Evolutionary conservation across 2,888 invertebrate species (phyloP).

Genomic region (Chromoteleia sp.): DNA sequence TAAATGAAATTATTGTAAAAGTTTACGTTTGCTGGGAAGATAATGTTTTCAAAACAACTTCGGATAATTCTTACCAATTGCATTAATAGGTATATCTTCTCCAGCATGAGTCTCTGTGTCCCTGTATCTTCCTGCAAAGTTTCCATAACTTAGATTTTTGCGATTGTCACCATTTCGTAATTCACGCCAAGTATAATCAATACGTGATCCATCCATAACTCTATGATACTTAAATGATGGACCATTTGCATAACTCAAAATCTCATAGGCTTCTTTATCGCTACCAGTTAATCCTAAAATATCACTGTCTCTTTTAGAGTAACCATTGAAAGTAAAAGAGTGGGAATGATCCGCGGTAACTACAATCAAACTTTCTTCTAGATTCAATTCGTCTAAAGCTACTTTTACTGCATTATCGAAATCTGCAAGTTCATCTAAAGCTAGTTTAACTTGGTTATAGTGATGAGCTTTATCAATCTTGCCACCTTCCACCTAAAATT

Average conservation of each 20-base stretch:
- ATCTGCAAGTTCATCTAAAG: conserved; percentile 88
- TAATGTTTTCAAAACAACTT: too few relatives aligned
- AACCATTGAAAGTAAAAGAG: conserved; percentile 87
- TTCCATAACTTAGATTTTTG: conserved; percentile 1
- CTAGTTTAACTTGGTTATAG: conserved; percentile 86
- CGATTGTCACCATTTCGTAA: conserved; percentile 2
- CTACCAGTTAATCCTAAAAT: conserved; percentile 85
- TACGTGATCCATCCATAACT: not conserved
- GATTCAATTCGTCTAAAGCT: conserved; percentile 84
- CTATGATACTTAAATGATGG: conserved; percentile 85
- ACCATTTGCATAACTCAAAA: conserved; percentile 87
- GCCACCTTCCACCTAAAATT: conserved; percentile 86
- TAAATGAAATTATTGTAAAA: too few relatives aligned
- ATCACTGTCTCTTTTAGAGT: conserved; percentile 86
- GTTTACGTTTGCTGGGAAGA: too few relatives aligned
- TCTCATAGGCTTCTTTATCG: conserved; percentile 34
- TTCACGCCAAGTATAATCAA: conserved; percentile 2
- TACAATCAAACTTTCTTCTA: conserved; percentile 88
- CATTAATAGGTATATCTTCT: conserved; percentile 90
- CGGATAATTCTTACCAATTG: conserved; percentile 84
- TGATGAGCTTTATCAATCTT: conserved; percentile 89
- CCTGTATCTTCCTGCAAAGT: conserved; percentile 83
- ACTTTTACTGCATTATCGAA: conserved; percentile 88
- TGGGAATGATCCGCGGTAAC: conserved; percentile 89
- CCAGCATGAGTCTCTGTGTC: conserved; percentile 88